phyloP scores from a whole-genome alignment of 2,888 invertebrate genomes.

The Hypercompe scribonia region DNA sequence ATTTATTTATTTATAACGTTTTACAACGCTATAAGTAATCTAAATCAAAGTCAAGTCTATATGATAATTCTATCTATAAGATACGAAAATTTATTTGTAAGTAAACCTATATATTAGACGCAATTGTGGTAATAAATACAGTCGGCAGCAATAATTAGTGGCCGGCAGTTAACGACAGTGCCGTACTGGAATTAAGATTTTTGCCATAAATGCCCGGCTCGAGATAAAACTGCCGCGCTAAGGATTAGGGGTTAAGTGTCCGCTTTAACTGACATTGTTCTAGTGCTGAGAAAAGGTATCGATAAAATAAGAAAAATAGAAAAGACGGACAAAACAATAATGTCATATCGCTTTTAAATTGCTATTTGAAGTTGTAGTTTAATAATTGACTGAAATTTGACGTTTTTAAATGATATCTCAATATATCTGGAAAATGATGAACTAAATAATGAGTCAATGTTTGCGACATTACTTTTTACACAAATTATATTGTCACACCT shows the following conservation, averaged over 20 bases:
- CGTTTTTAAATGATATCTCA: too few species aligned
- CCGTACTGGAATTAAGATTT: slow-evolving; percentile 82
- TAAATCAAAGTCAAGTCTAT: background rate
- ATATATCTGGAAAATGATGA: background rate
- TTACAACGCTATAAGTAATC: background rate
- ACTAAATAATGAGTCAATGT: background rate
- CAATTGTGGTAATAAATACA: slow-evolving; percentile 80
- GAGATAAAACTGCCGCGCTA: slow-evolving; percentile 78
- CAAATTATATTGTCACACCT: background rate
- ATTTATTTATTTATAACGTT: too few species aligned
- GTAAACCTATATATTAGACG: slow-evolving; percentile 42
- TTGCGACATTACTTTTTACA: background rate
- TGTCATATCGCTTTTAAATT: too few species aligned
- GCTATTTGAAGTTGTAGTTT: too few species aligned
- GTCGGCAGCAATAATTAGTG: slow-evolving; percentile 82
- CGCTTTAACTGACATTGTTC: slow-evolving; percentile 81
- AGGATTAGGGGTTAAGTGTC: slow-evolving; percentile 87
- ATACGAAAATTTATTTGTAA: slow-evolving; percentile 23
- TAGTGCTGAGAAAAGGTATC: slow-evolving; percentile 62
- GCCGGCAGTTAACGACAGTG: slow-evolving; percentile 84
- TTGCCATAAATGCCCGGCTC: slow-evolving; percentile 82
- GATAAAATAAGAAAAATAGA: slow-evolving; percentile 33
- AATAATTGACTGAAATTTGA: too few species aligned
- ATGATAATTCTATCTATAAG: background rate
- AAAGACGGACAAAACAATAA: background rate